Conservation (phyloP, 2,797 vertebrate genomes). For the Antrozous pallidus region DNA sequence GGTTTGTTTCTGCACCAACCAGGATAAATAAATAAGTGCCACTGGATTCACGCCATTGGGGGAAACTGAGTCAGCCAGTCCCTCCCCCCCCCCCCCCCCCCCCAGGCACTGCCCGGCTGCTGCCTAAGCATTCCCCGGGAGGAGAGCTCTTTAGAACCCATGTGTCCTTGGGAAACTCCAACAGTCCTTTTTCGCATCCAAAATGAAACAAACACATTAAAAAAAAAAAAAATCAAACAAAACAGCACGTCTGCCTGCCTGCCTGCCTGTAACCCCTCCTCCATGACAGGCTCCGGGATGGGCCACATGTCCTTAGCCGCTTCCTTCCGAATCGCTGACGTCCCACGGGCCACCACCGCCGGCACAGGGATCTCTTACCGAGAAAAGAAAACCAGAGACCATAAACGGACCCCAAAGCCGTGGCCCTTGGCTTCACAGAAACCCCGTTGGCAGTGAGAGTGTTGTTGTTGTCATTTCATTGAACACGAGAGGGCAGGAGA, state of each 20-base stretch:
- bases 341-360: background rate
- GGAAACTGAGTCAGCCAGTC: background rate
- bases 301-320: background rate
- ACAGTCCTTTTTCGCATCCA: background rate
- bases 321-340: background rate
- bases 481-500: background rate
- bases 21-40: background rate
- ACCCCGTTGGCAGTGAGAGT: background rate
- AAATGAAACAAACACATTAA: background rate
- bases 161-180: background rate
- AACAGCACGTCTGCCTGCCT: background rate
- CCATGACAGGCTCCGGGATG: background rate
- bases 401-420: background rate
- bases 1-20: background rate
- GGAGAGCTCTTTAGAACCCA: background rate
- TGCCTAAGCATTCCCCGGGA: background rate
- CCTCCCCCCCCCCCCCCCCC: background rate
- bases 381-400: background rate
- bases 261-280: background rate
- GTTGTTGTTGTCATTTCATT: background rate
- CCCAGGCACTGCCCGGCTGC: background rate
- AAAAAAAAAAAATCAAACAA: background rate
- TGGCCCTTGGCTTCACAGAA: background rate
- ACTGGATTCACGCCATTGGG: background rate
- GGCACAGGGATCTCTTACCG: background rate